Percentiles rank a stretch among this genome's conserved stretches.
Conservation (phyloP, 1,140 invertebrate genomes). For the Drosophila orosa region DNA sequence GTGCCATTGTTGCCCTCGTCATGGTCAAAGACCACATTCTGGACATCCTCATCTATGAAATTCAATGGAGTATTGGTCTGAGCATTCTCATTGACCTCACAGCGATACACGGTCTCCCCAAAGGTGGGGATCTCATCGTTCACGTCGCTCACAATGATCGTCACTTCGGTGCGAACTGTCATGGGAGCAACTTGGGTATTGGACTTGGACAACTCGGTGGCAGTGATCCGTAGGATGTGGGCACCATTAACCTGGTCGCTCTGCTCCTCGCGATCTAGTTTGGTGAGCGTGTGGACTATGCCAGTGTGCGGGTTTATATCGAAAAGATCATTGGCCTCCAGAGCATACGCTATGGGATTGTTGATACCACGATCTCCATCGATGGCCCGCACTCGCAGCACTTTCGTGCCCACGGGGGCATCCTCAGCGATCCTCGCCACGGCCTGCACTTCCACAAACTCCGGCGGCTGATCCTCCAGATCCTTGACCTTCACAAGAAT, state of each 20-base stretch:
- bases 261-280: constrained; percentile 93
- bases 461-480: constrained; percentile 95
- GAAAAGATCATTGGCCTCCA: constrained; percentile 90
- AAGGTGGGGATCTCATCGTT: constrained; percentile 97
- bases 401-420: constrained; percentile 90
- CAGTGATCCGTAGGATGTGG: constrained; percentile 93
- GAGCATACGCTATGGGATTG: constrained; percentile 93
- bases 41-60: constrained; percentile 91
- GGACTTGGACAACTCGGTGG: constrained; percentile 87
- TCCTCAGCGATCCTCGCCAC: constrained; percentile 95
- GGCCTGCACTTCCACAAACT: constrained; percentile 93
- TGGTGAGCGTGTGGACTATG: constrained; percentile 90
- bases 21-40: constrained; percentile 95
- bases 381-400: constrained; percentile 94
- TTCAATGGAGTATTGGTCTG: constrained; percentile 95
- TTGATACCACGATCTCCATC: constrained; percentile 97
- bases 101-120: constrained; percentile 90
- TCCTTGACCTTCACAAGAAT: constrained; percentile 94
- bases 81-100: constrained; percentile 96
- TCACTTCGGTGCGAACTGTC: constrained; percentile 94
- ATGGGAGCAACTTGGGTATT: constrained; percentile 88
- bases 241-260: constrained; percentile 91
- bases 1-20: constrained; percentile 98
- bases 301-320: constrained; percentile 92
- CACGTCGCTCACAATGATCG: constrained; percentile 96